Conservation (phyloP, 2,113 vertebrate species). For the Rhinoderma darwinii region DNA sequence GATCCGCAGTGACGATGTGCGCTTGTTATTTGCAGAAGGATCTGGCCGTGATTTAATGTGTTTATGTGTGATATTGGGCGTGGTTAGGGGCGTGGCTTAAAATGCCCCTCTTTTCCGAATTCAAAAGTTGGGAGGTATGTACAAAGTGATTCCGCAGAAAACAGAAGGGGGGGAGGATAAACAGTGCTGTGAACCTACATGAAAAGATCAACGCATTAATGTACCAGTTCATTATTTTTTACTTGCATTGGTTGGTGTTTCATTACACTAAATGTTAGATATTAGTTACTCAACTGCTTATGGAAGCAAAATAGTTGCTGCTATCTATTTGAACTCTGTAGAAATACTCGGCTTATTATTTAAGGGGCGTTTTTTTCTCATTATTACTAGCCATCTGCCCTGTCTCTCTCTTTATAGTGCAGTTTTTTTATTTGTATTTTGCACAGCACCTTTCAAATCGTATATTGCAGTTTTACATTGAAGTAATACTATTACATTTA, state of each 20-base stretch:
- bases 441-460: neutral
- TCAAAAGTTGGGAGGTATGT: neutral
- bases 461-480: neutral
- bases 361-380: constrained; percentile 3
- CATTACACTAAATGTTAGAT: neutral
- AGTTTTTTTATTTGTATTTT: neutral
- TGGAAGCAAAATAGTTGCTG: neutral
- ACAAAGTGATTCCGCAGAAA: neutral
- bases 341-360: constrained; percentile 8
- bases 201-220: neutral
- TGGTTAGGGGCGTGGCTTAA: too few relatives aligned
- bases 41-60: too few relatives aligned
- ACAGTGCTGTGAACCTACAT: neutral
- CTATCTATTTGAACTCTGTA: neutral
- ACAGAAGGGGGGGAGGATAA: neutral
- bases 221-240: neutral
- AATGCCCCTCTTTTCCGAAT: too few relatives aligned
- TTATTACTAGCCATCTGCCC: constrained; percentile 33
- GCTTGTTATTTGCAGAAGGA: too few relatives aligned
- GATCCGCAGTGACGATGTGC: too few relatives aligned
- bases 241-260: neutral
- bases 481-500: neutral
- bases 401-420: neutral
- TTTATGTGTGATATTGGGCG: too few relatives aligned
- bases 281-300: neutral